These are phyloP conservation scores for Hesperia comma DNA, from an alignment of 2,888 invertebrate genomes.

Conservation along the genomic window DNA sequence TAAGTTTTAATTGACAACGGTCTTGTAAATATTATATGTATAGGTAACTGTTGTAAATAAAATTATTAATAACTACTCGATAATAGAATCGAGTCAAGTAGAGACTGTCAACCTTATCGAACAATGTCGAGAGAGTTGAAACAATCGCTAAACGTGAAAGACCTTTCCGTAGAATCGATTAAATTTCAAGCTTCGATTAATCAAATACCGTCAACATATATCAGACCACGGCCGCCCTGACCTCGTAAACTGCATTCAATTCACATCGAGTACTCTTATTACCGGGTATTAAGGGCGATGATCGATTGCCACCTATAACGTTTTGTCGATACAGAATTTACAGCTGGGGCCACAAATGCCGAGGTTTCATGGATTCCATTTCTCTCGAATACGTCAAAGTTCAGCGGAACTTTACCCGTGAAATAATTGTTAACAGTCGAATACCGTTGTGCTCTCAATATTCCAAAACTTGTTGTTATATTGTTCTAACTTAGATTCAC, in stretches of 20 bases:
- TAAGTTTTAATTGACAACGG: no score
- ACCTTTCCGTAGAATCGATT: constrained; percentile 27
- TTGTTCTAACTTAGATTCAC: neutral
- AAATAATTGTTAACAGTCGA: neutral
- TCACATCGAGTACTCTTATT: constrained; percentile 57
- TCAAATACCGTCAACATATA: constrained; percentile 61
- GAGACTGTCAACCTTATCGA: neutral
- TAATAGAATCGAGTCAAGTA: neutral
- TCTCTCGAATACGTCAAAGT: neutral
- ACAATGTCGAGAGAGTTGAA: constrained; percentile 11
- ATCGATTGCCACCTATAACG: constrained; percentile 55
- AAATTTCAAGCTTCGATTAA: constrained; percentile 51
- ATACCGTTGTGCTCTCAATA: neutral
- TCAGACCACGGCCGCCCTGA: constrained; percentile 36
- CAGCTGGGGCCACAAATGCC: constrained; percentile 24
- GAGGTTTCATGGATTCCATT: constrained; percentile 8
- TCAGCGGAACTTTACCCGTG: neutral
- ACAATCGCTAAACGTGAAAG: constrained; percentile 28
- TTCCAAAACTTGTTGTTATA: neutral
- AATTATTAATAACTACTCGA: no score
- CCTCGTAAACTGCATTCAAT: constrained; percentile 47
- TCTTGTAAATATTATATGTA: no score
- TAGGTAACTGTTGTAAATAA: no score
- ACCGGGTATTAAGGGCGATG: constrained; percentile 58
- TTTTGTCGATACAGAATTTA: constrained; percentile 37